A percentile compares a stretch with the other conserved stretches of the same genome.
These are phyloP conservation scores for Lepidocyrtoides sp. DNA, from an alignment of 2,888 invertebrate genomes.

Conservation along the genomic window DNA sequence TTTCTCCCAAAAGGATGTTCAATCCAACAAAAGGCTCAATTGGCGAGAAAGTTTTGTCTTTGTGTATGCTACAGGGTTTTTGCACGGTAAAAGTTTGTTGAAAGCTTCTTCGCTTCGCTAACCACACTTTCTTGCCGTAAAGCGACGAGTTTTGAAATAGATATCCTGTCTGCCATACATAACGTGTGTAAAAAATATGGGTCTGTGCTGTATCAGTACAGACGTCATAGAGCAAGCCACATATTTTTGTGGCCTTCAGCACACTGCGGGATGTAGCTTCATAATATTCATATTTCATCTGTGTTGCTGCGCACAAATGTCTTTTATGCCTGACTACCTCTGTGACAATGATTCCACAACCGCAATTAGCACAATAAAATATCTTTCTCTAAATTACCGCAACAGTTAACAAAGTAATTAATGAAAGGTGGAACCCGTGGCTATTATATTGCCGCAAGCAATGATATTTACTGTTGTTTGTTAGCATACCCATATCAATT, in stretches of 20 bases:
- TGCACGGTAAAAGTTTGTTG: conserved; percentile 19
- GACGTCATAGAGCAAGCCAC: not conserved
- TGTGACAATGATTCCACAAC: not conserved
- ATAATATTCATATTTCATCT: not conserved
- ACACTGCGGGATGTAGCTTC: not conserved
- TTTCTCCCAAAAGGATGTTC: not conserved
- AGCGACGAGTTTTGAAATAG: not conserved
- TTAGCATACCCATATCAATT: no score
- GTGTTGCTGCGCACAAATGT: not conserved
- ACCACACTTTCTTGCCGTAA: not conserved
- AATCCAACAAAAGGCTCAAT: not conserved
- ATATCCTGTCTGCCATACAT: not conserved
- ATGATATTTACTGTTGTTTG: no score
- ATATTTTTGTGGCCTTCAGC: not conserved
- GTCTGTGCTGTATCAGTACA: not conserved
- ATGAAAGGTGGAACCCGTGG: not conserved
- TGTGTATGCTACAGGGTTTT: not conserved
- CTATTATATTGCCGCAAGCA: not conserved
- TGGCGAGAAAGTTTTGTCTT: conserved; percentile 16
- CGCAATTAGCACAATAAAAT: conserved; percentile 1
- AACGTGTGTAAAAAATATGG: conserved; percentile 7
- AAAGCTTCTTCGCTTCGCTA: conserved; percentile 3
- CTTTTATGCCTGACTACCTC: not conserved
- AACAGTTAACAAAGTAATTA: not conserved
- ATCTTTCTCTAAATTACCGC: not conserved